These are phyloP conservation scores for Protobothrops flavoviridis DNA, from an alignment of 2,113 vertebrate genomes.

Conservation along the genomic window DNA sequence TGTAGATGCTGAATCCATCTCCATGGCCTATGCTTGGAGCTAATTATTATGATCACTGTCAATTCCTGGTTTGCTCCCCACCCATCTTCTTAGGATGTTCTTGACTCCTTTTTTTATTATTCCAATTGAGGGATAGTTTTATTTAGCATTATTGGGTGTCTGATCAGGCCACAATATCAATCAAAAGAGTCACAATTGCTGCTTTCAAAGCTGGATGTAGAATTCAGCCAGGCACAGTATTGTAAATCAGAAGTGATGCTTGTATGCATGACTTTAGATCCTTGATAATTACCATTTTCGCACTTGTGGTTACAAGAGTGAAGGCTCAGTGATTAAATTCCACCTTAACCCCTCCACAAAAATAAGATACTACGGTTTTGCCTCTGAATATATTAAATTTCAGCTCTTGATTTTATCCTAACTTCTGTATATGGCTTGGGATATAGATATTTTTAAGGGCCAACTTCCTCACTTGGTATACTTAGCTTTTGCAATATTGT, in stretches of 20 bases:
- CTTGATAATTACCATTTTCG: neutral
- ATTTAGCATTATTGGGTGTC: neutral
- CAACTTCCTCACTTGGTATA: neutral
- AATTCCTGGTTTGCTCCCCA: neutral
- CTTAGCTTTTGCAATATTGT: neutral
- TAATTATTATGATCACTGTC: conserved; percentile 38
- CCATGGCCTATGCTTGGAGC: neutral
- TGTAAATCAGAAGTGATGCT: neutral
- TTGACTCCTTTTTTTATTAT: neutral
- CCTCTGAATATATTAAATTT: neutral
- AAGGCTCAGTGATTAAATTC: neutral
- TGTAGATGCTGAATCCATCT: neutral
- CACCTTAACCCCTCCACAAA: neutral
- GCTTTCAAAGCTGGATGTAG: neutral
- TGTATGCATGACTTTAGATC: neutral
- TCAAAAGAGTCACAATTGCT: neutral
- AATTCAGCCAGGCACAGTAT: neutral
- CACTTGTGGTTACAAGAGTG: neutral
- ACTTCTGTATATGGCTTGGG: neutral
- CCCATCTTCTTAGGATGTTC: conserved; percentile 21
- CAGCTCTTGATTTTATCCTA: neutral
- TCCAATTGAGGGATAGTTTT: neutral
- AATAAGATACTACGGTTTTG: neutral
- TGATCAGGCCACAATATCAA: neutral
- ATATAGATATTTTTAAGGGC: neutral